Base-by-base conservation (phyloP, 2,888 invertebrate species). In the Nysson spinosus region DNA sequence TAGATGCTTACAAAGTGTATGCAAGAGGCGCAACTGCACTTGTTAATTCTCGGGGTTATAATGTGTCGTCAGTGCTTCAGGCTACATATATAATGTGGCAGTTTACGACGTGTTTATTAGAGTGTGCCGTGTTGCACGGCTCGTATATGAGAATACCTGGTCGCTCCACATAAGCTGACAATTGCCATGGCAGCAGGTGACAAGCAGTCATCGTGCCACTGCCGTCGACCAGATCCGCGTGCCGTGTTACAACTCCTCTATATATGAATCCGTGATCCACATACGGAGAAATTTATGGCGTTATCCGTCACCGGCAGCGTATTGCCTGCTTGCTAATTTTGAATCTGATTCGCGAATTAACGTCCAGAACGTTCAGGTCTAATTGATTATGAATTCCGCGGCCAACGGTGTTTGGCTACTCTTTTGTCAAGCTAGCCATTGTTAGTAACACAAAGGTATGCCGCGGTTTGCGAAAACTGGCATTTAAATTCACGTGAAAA, bases 91-190 rank as follows among this genome's bases (percentile, higher is more conserved):
- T 75, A 72, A 69, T 63, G 54, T 51, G 32, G 42, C 55, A 64
- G 69, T 76, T 77, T 69, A 67, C 76, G 77, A 75, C 64, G 77
- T 75, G 76, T 76, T 76, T 77, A 77, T 77, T 75, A 75, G 69
- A 69, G 71, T 72, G 69, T 55, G 57, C 52, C 51, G 67, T 60
- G 71, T 51, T 32, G 49, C 63, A 35, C 32, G 12, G 26, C 51
- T 16, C 42, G 51, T 51, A 37, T 43, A 54, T 14, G 60, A 51
- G 69, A 55, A 68, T 68, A 63, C 69, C 62, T 50, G 55, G 34
- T 50, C 67, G 64, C 67, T 37, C 51, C 60, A 55, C 64, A 32
- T 65, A 67, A 70, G 62, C 67, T 75, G 76, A 75, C 75, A 76
- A 76, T 76, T 76, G 72, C 72, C 60, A 47, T 60, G 56, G 72